These are phyloP conservation scores for Microcebus griseorufus DNA, from an alignment of 2,113 vertebrate genomes.

Conservation along the genomic window DNA sequence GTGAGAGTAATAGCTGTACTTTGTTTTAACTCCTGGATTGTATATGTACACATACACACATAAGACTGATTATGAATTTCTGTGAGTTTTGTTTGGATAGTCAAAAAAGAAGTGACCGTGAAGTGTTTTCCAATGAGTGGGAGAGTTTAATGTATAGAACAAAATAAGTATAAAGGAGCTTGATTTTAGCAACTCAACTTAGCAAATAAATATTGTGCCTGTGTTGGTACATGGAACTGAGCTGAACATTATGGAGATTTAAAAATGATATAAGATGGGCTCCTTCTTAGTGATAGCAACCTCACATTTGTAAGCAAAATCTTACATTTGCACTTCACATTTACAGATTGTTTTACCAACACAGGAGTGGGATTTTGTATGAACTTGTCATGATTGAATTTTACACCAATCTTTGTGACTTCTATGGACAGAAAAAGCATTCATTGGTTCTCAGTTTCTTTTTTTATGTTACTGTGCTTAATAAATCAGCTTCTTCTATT, in stretches of 20 bases:
- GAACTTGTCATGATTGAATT: not conserved
- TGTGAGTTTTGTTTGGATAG: not conserved
- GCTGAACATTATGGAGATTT: not conserved
- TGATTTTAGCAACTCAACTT: not conserved
- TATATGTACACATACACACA: not conserved
- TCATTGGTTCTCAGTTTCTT: not conserved
- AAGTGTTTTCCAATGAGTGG: not conserved
- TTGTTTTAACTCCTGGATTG: not conserved
- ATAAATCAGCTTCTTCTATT: conserved; percentile 33
- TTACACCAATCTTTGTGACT: not conserved
- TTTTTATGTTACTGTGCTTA: conserved; percentile 48
- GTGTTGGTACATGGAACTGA: not conserved
- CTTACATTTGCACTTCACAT: not conserved
- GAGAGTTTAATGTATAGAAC: not conserved
- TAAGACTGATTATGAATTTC: not conserved
- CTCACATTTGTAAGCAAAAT: not conserved
- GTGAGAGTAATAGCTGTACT: not conserved
- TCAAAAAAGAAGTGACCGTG: not conserved
- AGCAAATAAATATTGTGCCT: not conserved
- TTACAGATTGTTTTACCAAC: not conserved
- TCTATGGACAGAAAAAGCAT: conserved; percentile 15
- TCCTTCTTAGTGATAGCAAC: not conserved
- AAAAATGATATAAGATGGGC: not conserved
- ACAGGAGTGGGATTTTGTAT: not conserved
- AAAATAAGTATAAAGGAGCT: not conserved